A percentile compares a stretch with the other conserved stretches of the same genome.
Evolutionary conservation across 2,888 invertebrate species (phyloP).

Genomic region (Calliscelio sp.): DNA sequence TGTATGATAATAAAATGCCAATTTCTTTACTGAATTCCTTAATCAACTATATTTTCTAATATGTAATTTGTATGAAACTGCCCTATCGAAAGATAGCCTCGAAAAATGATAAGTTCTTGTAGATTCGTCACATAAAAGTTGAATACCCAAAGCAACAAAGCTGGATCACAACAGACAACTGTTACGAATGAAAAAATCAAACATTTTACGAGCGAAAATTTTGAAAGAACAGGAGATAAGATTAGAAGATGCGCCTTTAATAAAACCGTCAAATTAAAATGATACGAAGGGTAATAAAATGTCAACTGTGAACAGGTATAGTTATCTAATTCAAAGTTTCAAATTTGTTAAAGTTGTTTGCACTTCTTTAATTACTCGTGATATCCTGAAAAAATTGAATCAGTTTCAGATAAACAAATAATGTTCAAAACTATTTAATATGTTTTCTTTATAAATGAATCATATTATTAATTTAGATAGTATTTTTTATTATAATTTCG

Average conservation of each 20-base stretch:
- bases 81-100: conserved; percentile 64
- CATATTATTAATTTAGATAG: conserved; percentile 1
- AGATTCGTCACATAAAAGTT: conserved; percentile 59
- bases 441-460: too few species aligned
- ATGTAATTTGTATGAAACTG: conserved; percentile 7
- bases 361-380: conserved; percentile 93
- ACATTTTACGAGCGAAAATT: conserved; percentile 31
- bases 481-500: neutral
- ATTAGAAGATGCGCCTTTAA: conserved; percentile 47
- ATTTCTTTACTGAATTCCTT: neutral
- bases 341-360: conserved; percentile 94
- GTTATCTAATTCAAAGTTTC: conserved; percentile 82
- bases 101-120: conserved; percentile 61
- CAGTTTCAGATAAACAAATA: too few species aligned
- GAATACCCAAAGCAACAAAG: conserved; percentile 42
- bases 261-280: conserved; percentile 51
- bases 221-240: conserved; percentile 34
- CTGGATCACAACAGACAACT: conserved; percentile 58
- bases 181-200: conserved; percentile 44
- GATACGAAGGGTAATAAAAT: conserved; percentile 41
- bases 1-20: too few species aligned
- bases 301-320: conserved; percentile 63
- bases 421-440: too few species aligned
- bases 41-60: neutral
- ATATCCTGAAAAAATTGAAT: conserved; percentile 90